Conservation (phyloP, 2,888 invertebrate genomes). For the Xanthorhoe designata region DNA sequence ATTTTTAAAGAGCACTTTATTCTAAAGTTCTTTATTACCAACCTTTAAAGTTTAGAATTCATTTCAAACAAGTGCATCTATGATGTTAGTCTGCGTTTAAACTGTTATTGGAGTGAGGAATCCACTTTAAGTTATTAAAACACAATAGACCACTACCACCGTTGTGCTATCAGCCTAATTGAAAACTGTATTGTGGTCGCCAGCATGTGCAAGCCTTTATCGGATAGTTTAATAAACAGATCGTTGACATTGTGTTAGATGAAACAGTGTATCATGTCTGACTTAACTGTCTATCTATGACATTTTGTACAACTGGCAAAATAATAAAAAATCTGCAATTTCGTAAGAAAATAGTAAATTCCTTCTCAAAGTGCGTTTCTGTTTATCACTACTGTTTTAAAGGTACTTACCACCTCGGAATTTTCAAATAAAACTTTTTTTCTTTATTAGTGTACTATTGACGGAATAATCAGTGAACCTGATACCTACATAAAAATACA, state of each 20-base stretch:
- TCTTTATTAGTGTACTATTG: no score
- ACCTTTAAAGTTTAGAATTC: constrained; percentile 20
- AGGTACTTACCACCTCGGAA: no score
- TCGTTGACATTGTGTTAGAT: constrained; percentile 2
- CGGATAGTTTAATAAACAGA: constrained; percentile 23
- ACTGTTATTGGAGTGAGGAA: constrained; percentile 63
- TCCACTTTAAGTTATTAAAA: constrained; percentile 78
- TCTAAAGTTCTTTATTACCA: constrained; percentile 28
- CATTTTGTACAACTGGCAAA: neutral
- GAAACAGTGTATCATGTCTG: neutral
- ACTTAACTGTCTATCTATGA: neutral
- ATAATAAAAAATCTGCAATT: no score
- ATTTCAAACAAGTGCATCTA: constrained; percentile 33
- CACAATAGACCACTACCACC: constrained; percentile 62
- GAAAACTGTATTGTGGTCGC: constrained; percentile 68
- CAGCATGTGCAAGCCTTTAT: constrained; percentile 23
- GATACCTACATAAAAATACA: no score
- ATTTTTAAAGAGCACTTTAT: constrained; percentile 39
- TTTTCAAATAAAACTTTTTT: no score
- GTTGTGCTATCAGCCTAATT: constrained; percentile 71
- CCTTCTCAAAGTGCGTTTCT: no score
- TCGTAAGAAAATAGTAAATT: no score
- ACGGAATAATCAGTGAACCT: no score
- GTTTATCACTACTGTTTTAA: no score
- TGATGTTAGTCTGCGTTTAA: constrained; percentile 42